A percentile compares a stretch with the other conserved stretches of the same genome.
Conservation (phyloP, 2,797 vertebrate species). For the Vespertilio murinus region DNA sequence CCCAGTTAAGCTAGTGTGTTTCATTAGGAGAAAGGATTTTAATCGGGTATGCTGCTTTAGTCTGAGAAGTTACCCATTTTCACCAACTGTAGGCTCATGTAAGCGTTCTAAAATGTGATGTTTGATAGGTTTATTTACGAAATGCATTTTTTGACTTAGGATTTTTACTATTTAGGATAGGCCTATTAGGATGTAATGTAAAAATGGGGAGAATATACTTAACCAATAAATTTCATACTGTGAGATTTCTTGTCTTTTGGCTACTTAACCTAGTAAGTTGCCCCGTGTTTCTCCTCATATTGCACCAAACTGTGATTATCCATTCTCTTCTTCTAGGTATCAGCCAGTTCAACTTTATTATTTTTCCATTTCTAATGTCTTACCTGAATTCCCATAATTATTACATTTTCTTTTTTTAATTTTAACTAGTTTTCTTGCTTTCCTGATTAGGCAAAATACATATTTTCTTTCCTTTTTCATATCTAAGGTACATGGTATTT, state of each 20-base stretch:
- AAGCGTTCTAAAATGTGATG: background rate
- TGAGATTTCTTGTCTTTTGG: background rate
- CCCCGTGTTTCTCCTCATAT: background rate
- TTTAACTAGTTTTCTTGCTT: background rate
- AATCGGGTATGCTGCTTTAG: background rate
- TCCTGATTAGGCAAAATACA: background rate
- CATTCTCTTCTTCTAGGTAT: background rate
- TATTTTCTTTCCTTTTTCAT: constrained; percentile 1
- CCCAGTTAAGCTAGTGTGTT: constrained; percentile 52
- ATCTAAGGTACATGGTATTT: background rate
- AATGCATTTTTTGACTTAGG: no score
- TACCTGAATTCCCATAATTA: background rate
- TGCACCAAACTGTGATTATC: background rate
- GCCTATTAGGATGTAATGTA: background rate
- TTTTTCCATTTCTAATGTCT: background rate
- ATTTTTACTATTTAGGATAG: background rate
- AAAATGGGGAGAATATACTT: constrained; percentile 5
- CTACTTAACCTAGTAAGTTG: background rate
- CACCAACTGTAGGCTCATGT: background rate
- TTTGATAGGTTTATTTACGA: background rate
- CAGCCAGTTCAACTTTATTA: background rate
- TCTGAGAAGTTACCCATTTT: background rate
- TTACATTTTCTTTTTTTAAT: background rate
- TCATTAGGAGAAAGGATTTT: constrained; percentile 41
- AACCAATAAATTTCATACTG: background rate